Conservation (phyloP, 1,140 invertebrate species). For the Zaprionus inermis region DNA sequence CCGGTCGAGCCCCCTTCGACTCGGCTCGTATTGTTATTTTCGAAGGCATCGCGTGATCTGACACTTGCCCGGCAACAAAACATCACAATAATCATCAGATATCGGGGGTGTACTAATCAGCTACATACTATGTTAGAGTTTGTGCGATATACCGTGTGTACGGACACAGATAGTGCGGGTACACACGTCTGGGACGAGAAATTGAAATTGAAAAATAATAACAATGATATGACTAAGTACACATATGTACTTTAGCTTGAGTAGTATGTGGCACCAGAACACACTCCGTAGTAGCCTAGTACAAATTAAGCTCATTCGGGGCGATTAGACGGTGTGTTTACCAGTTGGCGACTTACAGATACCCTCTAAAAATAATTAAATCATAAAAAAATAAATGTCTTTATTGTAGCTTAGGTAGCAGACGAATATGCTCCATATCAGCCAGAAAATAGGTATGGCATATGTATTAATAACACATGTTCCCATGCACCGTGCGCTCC, state of each 20-base stretch:
- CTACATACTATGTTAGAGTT: background rate
- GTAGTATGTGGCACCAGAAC: background rate
- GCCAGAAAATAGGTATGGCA: background rate
- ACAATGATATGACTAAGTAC: constrained; percentile 1
- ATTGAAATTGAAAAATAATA: constrained; percentile 1
- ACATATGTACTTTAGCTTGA: background rate
- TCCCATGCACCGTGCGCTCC: background rate
- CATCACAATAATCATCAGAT: background rate
- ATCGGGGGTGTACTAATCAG: constrained; percentile 1
- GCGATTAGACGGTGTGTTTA: background rate
- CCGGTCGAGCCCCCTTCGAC: background rate
- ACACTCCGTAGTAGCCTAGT: background rate
- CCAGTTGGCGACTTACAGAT: background rate
- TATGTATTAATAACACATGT: background rate
- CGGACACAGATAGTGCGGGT: background rate
- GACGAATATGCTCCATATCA: background rate
- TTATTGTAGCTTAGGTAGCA: background rate
- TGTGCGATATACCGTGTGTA: background rate
- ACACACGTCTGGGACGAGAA: background rate
- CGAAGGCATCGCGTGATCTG: background rate
- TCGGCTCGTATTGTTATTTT: background rate
- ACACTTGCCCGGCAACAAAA: background rate
- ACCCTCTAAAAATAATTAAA: background rate
- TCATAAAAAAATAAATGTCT: background rate
- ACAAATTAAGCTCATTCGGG: background rate